Conservation (phyloP, 1,140 invertebrate genomes). For the Bombus superbus region DNA sequence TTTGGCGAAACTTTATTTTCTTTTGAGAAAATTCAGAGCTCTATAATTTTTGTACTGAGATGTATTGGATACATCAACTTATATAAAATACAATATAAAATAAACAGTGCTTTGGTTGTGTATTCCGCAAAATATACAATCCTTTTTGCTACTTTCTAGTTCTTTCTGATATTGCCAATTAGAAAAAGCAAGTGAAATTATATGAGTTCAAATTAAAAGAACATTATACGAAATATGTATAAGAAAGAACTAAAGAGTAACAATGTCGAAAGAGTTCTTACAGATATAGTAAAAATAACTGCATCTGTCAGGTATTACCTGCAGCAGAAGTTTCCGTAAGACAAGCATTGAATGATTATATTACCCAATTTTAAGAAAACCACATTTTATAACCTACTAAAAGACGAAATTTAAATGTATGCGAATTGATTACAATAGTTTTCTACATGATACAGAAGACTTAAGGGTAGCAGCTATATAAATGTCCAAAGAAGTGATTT, state of each 20-base stretch:
- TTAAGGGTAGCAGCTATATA: neutral
- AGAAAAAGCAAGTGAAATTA: neutral
- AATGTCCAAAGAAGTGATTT: neutral
- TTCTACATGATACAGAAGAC: neutral
- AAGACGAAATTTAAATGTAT: neutral
- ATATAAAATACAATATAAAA: too few relatives aligned
- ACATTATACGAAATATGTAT: neutral
- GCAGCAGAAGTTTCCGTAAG: neutral
- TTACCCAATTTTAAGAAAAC: too few relatives aligned
- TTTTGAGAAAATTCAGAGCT: too few relatives aligned
- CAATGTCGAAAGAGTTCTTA: neutral
- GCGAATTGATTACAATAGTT: too few relatives aligned
- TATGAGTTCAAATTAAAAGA: neutral
- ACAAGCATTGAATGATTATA: too few relatives aligned
- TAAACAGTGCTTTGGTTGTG: too few relatives aligned
- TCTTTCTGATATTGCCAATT: neutral
- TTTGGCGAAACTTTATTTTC: neutral
- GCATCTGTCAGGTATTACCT: neutral
- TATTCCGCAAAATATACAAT: too few relatives aligned
- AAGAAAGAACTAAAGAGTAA: neutral
- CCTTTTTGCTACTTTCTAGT: too few relatives aligned
- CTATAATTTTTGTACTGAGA: too few relatives aligned
- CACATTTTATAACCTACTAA: neutral
- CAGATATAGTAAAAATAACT: neutral
- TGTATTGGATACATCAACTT: too few relatives aligned